Conservation (phyloP, 2,888 invertebrate genomes). For the Eremobia ochroleuca region DNA sequence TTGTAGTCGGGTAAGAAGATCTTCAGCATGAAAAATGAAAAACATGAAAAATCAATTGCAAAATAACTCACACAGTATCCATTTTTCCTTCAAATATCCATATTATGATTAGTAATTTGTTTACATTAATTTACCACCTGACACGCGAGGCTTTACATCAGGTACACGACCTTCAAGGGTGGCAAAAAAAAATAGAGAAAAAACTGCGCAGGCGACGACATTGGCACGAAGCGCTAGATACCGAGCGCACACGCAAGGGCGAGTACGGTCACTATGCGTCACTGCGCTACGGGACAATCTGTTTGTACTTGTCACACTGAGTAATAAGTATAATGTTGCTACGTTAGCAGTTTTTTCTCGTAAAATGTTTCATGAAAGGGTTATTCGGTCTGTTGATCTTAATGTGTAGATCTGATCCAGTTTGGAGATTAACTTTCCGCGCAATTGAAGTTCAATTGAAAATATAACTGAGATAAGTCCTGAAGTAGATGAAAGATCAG, state of each 20-base stretch:
- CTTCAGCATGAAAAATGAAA: constrained; percentile 27
- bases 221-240: constrained; percentile 85
- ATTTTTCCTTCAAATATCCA: constrained; percentile 34
- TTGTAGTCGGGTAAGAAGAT: too few relatives aligned
- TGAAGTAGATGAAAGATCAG: not conserved
- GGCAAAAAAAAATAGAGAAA: constrained; percentile 82
- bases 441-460: constrained; percentile 1
- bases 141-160: constrained; percentile 86
- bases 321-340: constrained; percentile 17
- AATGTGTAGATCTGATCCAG: constrained; percentile 4
- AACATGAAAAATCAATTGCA: constrained; percentile 25
- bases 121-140: constrained; percentile 77
- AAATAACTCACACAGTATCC: constrained; percentile 1
- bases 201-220: constrained; percentile 83
- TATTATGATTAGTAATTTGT: constrained; percentile 69
- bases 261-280: constrained; percentile 73
- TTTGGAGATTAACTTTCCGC: constrained; percentile 19
- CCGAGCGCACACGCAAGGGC: constrained; percentile 88
- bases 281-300: constrained; percentile 64
- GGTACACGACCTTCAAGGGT: constrained; percentile 85
- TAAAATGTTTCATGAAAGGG: not conserved
- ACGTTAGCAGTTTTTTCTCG: not conserved
- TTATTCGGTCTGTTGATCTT: constrained; percentile 14
- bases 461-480: not conserved
- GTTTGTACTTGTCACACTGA: constrained; percentile 37